Conservation (phyloP, 2,888 invertebrate genomes). For the Macrophya annulata region DNA sequence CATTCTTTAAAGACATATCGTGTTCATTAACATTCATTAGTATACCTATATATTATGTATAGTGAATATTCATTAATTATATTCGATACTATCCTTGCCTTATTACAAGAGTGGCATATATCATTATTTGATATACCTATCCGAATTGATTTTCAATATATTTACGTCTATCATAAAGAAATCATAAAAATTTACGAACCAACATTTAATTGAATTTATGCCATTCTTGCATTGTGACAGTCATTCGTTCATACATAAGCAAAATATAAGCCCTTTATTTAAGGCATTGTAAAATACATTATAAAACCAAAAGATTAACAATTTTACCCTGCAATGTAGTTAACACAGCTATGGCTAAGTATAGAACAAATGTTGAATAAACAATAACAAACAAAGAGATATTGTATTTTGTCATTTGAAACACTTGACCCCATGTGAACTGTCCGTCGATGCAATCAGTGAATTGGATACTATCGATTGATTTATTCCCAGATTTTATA, state of each 20-base stretch:
- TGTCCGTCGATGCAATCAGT: not conserved
- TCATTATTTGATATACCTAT: not conserved
- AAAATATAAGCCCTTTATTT: conserved; percentile 21
- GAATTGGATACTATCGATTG: not conserved
- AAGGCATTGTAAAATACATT: conserved; percentile 38
- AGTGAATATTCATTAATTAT: conserved; percentile 33
- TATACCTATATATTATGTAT: not conserved
- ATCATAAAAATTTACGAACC: not conserved
- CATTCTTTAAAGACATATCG: conserved; percentile 46
- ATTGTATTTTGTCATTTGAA: not conserved
- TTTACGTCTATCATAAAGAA: not conserved
- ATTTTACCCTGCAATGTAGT: conserved; percentile 42
- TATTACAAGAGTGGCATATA: conserved; percentile 50
- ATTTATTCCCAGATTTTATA: not conserved
- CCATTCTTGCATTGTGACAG: conserved; percentile 45
- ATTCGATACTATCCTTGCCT: conserved; percentile 42
- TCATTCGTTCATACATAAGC: not conserved
- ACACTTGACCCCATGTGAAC: not conserved
- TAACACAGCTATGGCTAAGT: conserved; percentile 26
- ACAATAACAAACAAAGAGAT: conserved; percentile 28
- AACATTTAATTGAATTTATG: conserved; percentile 41
- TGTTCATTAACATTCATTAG: conserved; percentile 40
- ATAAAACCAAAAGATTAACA: not conserved
- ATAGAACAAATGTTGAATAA: conserved; percentile 46
- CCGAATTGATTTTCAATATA: not conserved